Base-by-base conservation (phyloP, 2,888 invertebrate species). In the Chymomyza caudatula region DNA sequence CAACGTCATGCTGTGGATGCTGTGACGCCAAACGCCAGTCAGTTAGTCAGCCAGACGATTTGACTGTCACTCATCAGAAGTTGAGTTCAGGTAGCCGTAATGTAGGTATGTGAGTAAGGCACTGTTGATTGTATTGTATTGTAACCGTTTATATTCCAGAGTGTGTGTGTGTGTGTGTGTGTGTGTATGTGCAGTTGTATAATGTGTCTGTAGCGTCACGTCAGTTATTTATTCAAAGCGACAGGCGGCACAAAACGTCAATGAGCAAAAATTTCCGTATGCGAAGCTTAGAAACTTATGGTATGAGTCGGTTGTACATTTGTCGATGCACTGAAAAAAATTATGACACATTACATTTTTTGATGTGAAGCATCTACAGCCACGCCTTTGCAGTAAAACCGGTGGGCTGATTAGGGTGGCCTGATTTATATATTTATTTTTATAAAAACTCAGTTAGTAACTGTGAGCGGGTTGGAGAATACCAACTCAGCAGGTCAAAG, bases 171-270 rank as follows among this genome's bases (percentile, higher is more conserved):
- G 20, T 55, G 5, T 47, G 5, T 52, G 22, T 47, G 49, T 43
- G 52, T 69, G 54, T 62, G n/a, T 67, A 56, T 65, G 61, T 63
- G 64, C 63, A 56, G 64, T 52, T 60, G 73, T 73, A 59, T 76
- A 81, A 81, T 81, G 84, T 81, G 85, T 84, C 84, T 78, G 80
- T 77, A 73, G 75, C 82, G 75, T 72, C 77, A 77, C 81, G 86
- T 83, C 79, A 83, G 78, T 87, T 81, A 83, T 85, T 81, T 84
- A 85, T 81, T 83, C 77, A 83, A 86, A 81, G 71, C 73, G 86
- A 87, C 88, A 88, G 85, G 69, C 85, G 81, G 86, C 86, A 76
- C 74, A 85, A 87, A 87, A 88, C 77, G 85, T 88, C 88, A 87
- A 85, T 86, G 83, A 74, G 73, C 75, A 64, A 78, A 77, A 77